These are phyloP conservation scores for Nasua narica DNA, from an alignment of 2,797 vertebrate genomes.

Conservation along the genomic window DNA sequence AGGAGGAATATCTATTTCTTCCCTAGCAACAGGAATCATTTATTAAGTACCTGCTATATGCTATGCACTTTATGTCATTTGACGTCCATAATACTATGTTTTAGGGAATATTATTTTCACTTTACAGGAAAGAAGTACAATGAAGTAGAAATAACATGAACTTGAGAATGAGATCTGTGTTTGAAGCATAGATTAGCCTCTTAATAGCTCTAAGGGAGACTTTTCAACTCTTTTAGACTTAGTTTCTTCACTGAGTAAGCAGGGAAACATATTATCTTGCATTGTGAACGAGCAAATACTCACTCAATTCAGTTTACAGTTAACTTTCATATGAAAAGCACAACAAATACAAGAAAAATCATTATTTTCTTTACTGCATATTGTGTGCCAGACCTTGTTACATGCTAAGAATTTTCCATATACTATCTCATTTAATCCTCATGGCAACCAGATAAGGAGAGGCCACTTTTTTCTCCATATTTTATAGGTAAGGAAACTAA, in stretches of 20 bases:
- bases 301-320: not conserved
- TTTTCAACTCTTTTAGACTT: not conserved
- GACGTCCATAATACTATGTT: not conserved
- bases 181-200: not conserved
- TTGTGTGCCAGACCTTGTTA: not conserved
- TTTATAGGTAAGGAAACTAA: not conserved
- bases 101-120: slow-evolving; percentile 24
- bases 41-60: not conserved
- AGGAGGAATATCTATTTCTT: not conserved
- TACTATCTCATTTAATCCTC: not conserved
- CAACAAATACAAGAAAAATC: not conserved
- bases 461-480: not conserved
- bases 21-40: not conserved
- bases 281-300: not conserved
- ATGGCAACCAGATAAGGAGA: not conserved
- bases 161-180: not conserved
- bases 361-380: not conserved
- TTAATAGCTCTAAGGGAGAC: not conserved
- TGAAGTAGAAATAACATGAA: not conserved
- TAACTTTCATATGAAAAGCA: not conserved
- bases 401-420: not conserved
- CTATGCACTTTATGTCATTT: not conserved
- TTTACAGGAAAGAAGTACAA: slow-evolving; percentile 7
- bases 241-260: not conserved
- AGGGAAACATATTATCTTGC: not conserved